Base-by-base conservation (phyloP, 2,888 invertebrate species). In the Dugesia japonica region DNA sequence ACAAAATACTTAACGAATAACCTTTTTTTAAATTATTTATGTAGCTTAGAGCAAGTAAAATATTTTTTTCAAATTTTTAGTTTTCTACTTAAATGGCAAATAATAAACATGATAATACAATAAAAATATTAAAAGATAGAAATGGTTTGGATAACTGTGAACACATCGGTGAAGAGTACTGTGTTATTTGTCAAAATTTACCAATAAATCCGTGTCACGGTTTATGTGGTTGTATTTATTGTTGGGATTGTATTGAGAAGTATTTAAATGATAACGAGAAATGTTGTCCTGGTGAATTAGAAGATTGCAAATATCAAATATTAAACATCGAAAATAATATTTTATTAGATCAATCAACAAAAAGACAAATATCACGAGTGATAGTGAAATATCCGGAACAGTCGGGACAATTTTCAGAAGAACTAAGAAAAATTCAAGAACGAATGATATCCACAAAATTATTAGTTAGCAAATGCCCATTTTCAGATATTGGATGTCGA, bases 241-340 rank as follows among this genome's bases (percentile, higher is more conserved):
- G 56, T n/a, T 56, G 56, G 56, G 56, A 56, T 56, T 56, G 56
- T 23, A 56, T 56, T 56, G 56, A 56, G n/a, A 56, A 56, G 4
- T 23, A 56, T 56, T 23, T 56, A n/a, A n/a, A 4, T 23, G 23
- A n/a, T 20, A n/a, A 56, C 4, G n/a, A 23, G 1, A n/a, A 56
- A 56, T 56, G 56, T 56, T 56, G 56, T 23, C 56, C 56, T n/a
- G 56, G 56, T n/a, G 9, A 4, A 56, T 56, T 23, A 20, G 56
- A 56, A 4, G 23, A 56, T n/a, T 56, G 56, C 17, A 7, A n/a
- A 23, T 4, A 56, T 56, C 56, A 56, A 56, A 56, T 56, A 4
- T 23, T 56, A 23, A 56, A 56, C 7, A 56, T 20, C 7, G 56
- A 23, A n/a, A n/a, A 56, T 23, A n/a, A 56, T 23, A 23, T 56